phyloP scores from a whole-genome alignment of 2,888 invertebrate genomes.

The Galeopsomyia nigrocyanea region DNA sequence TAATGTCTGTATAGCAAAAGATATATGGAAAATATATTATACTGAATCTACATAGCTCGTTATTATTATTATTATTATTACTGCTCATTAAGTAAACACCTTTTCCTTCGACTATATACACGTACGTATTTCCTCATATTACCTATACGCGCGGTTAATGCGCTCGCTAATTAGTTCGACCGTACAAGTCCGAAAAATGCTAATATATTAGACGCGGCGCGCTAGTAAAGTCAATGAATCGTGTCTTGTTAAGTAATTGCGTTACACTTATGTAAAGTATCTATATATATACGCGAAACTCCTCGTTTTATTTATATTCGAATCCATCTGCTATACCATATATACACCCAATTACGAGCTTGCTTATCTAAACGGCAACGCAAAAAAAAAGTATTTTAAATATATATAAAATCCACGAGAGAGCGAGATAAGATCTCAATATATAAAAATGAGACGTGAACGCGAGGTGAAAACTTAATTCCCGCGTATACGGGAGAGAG shows the following conservation, averaged over 20 bases:
- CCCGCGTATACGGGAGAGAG: not conserved
- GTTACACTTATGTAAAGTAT: too few relatives aligned
- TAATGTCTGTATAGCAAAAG: constrained; percentile 69
- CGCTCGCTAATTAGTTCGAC: not conserved
- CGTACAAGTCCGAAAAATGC: not conserved
- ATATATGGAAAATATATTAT: constrained; percentile 70
- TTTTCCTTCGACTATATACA: not conserved
- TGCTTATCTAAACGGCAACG: too few relatives aligned
- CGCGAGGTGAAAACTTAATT: constrained; percentile 41
- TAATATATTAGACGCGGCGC: not conserved
- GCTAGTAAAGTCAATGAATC: constrained; percentile 17
- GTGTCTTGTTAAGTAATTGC: too few relatives aligned
- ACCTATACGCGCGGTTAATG: constrained; percentile 4
- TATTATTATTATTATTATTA: constrained; percentile 31
- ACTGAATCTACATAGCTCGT: constrained; percentile 63
- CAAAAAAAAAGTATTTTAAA: too few relatives aligned
- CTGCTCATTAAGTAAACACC: not conserved
- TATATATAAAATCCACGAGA: too few relatives aligned
- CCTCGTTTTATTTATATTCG: too few relatives aligned
- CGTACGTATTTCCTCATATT: not conserved
- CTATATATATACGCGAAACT: too few relatives aligned
- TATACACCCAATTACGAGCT: too few relatives aligned
- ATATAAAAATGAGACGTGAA: not conserved
- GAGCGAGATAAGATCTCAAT: too few relatives aligned
- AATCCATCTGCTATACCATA: too few relatives aligned